These are phyloP conservation scores for Parthenolecanium corni DNA, from an alignment of 2,888 invertebrate genomes.

Conservation along the genomic window DNA sequence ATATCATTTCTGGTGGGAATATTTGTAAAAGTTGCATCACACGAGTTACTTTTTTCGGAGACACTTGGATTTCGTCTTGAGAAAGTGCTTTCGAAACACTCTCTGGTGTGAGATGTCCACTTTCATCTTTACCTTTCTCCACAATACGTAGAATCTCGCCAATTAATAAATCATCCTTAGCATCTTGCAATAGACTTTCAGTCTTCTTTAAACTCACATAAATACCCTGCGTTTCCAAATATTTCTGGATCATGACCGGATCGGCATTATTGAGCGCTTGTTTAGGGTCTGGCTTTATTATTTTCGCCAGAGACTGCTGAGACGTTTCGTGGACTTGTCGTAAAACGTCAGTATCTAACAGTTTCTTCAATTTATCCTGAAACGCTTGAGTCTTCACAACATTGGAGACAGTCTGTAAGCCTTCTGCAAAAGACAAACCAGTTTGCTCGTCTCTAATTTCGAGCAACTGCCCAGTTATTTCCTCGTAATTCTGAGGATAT, in stretches of 20 bases:
- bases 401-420: background rate
- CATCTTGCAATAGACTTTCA: background rate
- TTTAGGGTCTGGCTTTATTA: background rate
- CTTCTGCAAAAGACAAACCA: background rate
- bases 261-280: background rate
- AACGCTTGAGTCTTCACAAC: background rate
- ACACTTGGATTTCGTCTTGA: background rate
- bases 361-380: background rate
- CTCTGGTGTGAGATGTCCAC: background rate
- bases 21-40: background rate
- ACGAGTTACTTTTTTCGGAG: background rate
- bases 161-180: background rate
- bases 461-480: background rate
- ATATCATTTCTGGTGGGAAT: background rate
- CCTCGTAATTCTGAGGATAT: background rate
- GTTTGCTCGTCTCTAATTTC: background rate
- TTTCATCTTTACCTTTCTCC: too few species aligned
- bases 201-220: background rate
- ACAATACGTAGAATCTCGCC: background rate
- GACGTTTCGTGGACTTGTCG: background rate
- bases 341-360: background rate
- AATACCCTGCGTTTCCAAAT: background rate
- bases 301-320: too few species aligned
- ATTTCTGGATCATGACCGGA: too few species aligned
- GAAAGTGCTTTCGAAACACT: background rate